Base-by-base conservation (phyloP, 1,140 invertebrate genomes). In the Cryptotermes secundus region DNA sequence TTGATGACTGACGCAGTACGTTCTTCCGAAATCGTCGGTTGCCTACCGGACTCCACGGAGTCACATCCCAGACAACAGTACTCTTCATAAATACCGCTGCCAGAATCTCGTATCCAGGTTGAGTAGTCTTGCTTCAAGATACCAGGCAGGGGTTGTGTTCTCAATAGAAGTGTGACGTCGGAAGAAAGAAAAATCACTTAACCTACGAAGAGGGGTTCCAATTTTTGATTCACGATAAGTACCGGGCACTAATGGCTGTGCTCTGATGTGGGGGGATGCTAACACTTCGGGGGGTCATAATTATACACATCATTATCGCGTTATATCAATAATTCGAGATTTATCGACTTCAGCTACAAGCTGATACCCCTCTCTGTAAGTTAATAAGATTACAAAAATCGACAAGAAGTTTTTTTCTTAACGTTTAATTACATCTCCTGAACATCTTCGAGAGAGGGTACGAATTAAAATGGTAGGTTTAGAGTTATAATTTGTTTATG, bases 141-240 rank as follows among this genome's bases (percentile, higher is more conserved):
- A 3, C 31, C 26, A n/a, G 6, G 10, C 3, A n/a, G 10, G 59
- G 59, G 59, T 1, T 31, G n/a, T 72, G 59, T 26, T 72, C 59
- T 31, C 26, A 7, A 72, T n/a, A 72, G 7, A 31, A 1, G 24
- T 59, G 24, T 19, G 53, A 59, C 24, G 53, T 22, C 3, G 59
- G 59, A 72, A n/a, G 59, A 31, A 72, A 72, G 59, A 31, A 72
- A 72, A 72, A 72, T 72, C 59, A 72, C 59, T 72, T 31, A 72
- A 31, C 59, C 14, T 16, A 72, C 31, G n/a, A 72, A n/a, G 4
- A 72, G 26, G 45, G 59, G 59, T 31, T 59, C 6, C 6, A 3
- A 59, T 3, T 59, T 59, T 4, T 72, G 59, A 26, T 7, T 59
- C 19, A 14, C 31, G 59, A 72, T 72, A 72, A 2, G n/a, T 72